phyloP scores from a whole-genome alignment of 1,140 invertebrate species.

The Onthophagus taurus region DNA sequence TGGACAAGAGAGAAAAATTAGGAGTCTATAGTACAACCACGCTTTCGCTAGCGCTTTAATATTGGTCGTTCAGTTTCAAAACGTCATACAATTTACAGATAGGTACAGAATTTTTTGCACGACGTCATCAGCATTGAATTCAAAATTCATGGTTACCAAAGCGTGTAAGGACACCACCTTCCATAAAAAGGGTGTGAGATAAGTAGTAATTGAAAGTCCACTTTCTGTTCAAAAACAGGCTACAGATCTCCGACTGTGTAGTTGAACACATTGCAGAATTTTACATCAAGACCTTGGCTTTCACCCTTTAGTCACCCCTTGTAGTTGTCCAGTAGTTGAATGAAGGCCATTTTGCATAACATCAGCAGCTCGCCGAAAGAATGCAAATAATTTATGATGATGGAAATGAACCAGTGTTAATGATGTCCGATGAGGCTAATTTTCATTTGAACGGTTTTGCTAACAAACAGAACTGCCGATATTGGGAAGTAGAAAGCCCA shows the following conservation, averaged over 20 bases:
- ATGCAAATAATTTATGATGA: conserved; percentile 12
- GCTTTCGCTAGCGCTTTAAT: no score
- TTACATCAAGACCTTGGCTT: conserved; percentile 8
- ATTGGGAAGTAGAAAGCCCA: conserved; percentile 16
- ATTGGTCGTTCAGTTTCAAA: no score
- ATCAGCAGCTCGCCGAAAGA: conserved; percentile 1
- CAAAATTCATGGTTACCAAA: no score
- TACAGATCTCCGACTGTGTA: background rate
- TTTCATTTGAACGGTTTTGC: conserved; percentile 20
- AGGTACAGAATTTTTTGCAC: no score
- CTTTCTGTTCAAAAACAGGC: conserved; percentile 9
- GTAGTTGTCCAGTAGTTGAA: conserved; percentile 4
- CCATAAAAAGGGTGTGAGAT: no score
- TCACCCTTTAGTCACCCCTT: conserved; percentile 3
- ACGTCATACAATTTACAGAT: no score
- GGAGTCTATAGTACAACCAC: no score
- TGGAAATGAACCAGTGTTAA: conserved; percentile 9
- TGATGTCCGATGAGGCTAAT: conserved; percentile 18
- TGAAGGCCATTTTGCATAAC: conserved; percentile 1
- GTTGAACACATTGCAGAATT: conserved; percentile 11
- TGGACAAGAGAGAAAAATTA: no score
- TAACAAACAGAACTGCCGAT: no score
- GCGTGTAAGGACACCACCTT: no score
- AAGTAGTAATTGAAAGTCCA: conserved; percentile 4
- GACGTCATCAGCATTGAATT: no score